Conservation (phyloP, 2,113 vertebrate species). For the Eublepharis macularius region DNA sequence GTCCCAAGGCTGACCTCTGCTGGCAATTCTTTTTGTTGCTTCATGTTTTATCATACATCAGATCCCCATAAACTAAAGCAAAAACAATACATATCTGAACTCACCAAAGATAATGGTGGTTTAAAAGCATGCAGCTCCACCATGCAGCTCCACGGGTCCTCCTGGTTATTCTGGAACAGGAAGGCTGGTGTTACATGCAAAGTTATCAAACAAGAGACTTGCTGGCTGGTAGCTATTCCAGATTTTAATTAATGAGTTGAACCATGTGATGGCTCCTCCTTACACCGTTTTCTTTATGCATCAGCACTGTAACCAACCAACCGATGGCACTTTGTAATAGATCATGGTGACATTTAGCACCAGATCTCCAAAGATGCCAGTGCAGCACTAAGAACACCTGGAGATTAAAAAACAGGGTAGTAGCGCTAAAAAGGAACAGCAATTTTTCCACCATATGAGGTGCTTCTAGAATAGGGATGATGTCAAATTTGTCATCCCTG, state of each 20-base stretch:
- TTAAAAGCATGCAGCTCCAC: neutral
- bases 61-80: neutral
- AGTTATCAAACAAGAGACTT: neutral
- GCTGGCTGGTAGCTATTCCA: neutral
- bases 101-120: neutral
- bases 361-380: neutral
- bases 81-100: neutral
- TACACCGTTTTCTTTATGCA: neutral
- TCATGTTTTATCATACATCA: conserved; percentile 26
- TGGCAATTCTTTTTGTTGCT: conserved; percentile 33
- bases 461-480: too few species aligned
- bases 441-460: neutral
- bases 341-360: neutral
- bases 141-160: neutral
- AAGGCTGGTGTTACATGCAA: neutral
- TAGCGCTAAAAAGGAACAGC: neutral
- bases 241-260: neutral
- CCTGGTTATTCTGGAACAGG: neutral
- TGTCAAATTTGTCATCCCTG: too few species aligned
- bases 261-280: neutral
- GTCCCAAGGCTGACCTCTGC: conserved; percentile 65
- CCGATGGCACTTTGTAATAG: neutral
- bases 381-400: neutral
- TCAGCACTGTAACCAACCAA: neutral
- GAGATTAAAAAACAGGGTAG: neutral